phyloP scores from a whole-genome alignment of 2,888 invertebrate species.

The Eristalis pertinax region DNA sequence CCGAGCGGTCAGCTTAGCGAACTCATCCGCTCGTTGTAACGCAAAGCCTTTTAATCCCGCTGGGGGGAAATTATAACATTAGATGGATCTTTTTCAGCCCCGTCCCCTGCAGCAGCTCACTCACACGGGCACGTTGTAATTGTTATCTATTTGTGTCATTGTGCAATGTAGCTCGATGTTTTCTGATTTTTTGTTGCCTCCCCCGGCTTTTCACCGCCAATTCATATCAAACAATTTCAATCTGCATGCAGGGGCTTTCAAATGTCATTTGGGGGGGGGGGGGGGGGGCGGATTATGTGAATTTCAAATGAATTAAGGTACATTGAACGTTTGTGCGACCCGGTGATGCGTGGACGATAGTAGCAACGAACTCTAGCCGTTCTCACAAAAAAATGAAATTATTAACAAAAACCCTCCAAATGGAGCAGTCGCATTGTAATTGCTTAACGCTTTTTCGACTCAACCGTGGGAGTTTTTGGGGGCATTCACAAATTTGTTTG shows the following conservation, averaged over 20 bases:
- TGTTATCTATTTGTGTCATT: slow-evolving; percentile 57
- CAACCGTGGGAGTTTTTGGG: not conserved
- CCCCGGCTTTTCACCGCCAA: slow-evolving; percentile 4
- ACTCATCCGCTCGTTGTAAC: not conserved
- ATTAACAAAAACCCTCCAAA: not conserved
- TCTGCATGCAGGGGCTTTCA: not conserved
- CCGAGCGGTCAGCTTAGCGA: slow-evolving; percentile 1
- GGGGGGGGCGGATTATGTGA: not conserved
- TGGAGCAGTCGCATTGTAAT: slow-evolving; percentile 17
- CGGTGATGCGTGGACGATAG: slow-evolving; percentile 34
- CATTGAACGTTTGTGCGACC: slow-evolving; percentile 48
- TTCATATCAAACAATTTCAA: slow-evolving; percentile 8
- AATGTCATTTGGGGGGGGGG: not conserved
- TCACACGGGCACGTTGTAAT: slow-evolving; percentile 21
- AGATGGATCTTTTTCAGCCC: slow-evolving; percentile 24
- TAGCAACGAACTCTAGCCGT: not conserved
- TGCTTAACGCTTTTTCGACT: slow-evolving; percentile 12
- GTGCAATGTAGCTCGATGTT: slow-evolving; percentile 1
- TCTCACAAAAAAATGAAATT: not conserved
- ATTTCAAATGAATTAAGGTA: slow-evolving; percentile 26
- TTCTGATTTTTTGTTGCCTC: slow-evolving; percentile 7
- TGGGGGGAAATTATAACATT: slow-evolving; percentile 42
- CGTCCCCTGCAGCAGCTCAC: not conserved
- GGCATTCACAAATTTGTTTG: not conserved
- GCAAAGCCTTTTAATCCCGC: slow-evolving; percentile 27